Conservation (phyloP, 2,888 invertebrate genomes). For the Dryococelus australis region DNA sequence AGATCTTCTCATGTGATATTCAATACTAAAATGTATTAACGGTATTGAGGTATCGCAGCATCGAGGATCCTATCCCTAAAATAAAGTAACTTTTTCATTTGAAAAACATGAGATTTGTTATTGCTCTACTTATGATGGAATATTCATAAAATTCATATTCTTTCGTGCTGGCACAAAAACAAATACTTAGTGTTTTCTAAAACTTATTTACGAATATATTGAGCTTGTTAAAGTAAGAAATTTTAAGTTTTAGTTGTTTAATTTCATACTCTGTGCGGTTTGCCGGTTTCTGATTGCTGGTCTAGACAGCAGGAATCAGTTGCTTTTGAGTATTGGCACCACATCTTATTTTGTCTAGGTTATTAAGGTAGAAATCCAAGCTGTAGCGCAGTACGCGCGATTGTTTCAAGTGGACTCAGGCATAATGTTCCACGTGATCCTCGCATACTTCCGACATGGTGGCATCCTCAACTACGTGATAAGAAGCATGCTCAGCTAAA, state of each 20-base stretch:
- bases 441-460: slow-evolving; percentile 89
- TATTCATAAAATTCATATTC: too few species aligned
- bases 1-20: too few species aligned
- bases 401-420: slow-evolving; percentile 66
- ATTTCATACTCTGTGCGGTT: neutral
- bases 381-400: neutral
- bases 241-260: neutral
- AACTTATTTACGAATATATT: neutral
- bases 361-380: neutral
- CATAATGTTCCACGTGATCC: slow-evolving; percentile 75
- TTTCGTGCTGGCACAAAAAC: too few species aligned
- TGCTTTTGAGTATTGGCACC: neutral
- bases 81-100: too few species aligned
- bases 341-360: neutral
- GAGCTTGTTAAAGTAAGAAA: neutral
- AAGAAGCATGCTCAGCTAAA: slow-evolving; percentile 72
- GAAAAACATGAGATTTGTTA: too few species aligned
- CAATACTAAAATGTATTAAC: too few species aligned
- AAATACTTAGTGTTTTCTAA: too few species aligned
- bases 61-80: too few species aligned
- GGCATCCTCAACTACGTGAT: slow-evolving; percentile 99
- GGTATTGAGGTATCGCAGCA: too few species aligned
- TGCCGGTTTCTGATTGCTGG: neutral
- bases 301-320: neutral
- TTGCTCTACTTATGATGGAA: too few species aligned